Conservation (phyloP, 1,140 invertebrate species). For the Homalodisca vitripennis region DNA sequence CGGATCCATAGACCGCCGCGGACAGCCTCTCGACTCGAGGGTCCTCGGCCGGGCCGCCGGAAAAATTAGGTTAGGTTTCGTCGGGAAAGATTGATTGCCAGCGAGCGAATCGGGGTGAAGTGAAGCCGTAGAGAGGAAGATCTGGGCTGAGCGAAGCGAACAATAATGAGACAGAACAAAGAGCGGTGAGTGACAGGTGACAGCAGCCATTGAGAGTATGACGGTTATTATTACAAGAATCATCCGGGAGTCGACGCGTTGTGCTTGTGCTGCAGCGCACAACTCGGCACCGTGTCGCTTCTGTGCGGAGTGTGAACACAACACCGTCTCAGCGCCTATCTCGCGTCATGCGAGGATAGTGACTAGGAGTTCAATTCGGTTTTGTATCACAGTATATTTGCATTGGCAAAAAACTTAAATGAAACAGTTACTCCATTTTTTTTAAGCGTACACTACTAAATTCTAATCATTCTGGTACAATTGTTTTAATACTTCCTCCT, state of each 20-base stretch:
- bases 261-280: background rate
- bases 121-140: constrained; percentile 19
- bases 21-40: constrained; percentile 16
- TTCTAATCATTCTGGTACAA: no score
- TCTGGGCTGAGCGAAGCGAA: constrained; percentile 6
- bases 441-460: no score
- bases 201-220: constrained; percentile 23
- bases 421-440: no score
- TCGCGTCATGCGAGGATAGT: no score
- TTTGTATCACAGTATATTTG: no score
- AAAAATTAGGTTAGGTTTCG: constrained; percentile 10
- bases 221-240: constrained; percentile 30
- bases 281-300: no score
- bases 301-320: no score
- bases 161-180: constrained; percentile 35
- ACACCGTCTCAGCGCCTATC: no score
- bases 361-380: no score
- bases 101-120: background rate
- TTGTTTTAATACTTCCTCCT: no score
- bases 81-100: constrained; percentile 8
- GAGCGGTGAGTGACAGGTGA: constrained; percentile 23
- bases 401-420: no score
- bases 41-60: background rate
- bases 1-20: no score
- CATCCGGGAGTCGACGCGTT: background rate